Conservation (phyloP, 2,797 vertebrate genomes). For the Oreortyx pictus region DNA sequence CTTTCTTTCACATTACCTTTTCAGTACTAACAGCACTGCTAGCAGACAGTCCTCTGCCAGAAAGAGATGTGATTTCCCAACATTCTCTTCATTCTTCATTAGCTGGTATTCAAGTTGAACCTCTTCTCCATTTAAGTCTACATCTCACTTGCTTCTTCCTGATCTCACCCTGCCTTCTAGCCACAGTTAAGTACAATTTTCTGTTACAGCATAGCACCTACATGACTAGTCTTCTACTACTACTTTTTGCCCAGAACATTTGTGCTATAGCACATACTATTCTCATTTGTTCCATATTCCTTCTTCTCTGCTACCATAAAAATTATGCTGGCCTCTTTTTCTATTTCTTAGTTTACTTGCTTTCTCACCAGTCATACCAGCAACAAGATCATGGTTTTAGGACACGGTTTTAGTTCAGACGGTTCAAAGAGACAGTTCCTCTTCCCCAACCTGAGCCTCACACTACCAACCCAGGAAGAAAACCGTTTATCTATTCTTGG, state of each 20-base stretch:
- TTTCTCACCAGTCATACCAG: conserved; percentile 1
- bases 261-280: not conserved
- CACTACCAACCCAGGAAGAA: no score
- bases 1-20: not conserved
- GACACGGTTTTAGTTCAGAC: not conserved
- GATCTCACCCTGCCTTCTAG: not conserved
- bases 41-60: not conserved
- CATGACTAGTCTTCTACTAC: not conserved
- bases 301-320: not conserved
- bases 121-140: not conserved
- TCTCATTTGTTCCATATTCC: not conserved
- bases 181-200: not conserved
- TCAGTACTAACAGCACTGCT: not conserved
- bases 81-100: not conserved
- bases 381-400: not conserved
- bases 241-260: not conserved
- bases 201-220: not conserved
- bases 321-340: not conserved
- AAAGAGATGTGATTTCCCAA: not conserved
- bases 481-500: not conserved
- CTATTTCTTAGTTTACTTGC: not conserved
- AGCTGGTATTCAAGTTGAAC: not conserved
- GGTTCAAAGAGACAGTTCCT: not conserved
- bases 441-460: no score
- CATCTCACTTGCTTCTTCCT: not conserved